Evolutionary conservation across 2,888 invertebrate genomes (phyloP).

Genomic region (Coelogynopora nodosa): DNA sequence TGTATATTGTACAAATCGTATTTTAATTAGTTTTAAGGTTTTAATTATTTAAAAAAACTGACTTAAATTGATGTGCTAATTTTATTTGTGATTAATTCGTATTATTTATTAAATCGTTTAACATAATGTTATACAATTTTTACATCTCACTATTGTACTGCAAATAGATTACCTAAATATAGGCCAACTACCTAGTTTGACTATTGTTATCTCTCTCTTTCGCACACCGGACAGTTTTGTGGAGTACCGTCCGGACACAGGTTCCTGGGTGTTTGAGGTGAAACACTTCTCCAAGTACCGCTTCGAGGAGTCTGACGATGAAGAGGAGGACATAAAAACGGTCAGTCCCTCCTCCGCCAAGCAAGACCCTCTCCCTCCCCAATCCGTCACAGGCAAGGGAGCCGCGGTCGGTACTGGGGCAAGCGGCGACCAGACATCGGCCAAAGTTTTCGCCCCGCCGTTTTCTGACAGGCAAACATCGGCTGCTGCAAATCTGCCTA

Average conservation of each 20-base stretch:
- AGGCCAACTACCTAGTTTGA: not conserved
- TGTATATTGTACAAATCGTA: no score
- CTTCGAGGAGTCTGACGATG: conserved; percentile 80
- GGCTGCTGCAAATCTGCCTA: no score
- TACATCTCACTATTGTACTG: not conserved
- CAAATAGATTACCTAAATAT: not conserved
- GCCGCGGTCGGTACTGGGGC: not conserved
- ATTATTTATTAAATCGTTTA: not conserved
- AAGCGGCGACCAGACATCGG: not conserved
- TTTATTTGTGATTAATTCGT: not conserved
- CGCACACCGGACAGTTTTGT: conserved; percentile 66
- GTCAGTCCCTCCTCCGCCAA: conserved; percentile 48
- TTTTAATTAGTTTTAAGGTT: no score
- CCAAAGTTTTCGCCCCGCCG: no score
- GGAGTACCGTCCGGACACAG: conserved; percentile 88
- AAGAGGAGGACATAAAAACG: conserved; percentile 64
- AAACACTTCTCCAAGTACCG: conserved; percentile 93
- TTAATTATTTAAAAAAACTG: no score
- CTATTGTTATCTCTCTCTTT: not conserved
- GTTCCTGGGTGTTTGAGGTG: conserved; percentile 93
- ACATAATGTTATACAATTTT: not conserved
- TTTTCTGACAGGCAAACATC: no score
- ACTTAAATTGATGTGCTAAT: no score
- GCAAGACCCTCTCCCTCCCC: not conserved
- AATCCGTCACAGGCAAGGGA: not conserved